Base-by-base conservation (phyloP, 2,888 invertebrate genomes). In the Napeogenes sylphis region DNA sequence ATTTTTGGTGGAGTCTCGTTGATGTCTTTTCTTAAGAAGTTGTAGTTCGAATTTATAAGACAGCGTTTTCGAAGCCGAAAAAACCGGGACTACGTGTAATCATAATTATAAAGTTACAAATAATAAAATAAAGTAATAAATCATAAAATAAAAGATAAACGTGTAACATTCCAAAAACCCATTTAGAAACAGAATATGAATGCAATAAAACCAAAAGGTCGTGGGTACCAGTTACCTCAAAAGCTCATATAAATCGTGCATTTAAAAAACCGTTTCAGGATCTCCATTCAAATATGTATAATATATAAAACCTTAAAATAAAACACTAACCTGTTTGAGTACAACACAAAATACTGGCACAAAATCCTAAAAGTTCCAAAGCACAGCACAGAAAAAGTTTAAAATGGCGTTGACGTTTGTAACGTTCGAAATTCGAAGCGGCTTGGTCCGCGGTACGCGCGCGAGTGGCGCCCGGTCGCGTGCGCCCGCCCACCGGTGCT, bases 381-480 rank as follows among this genome's bases (percentile, higher is more conserved):
- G 73, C 87, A 86, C 87, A 81, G 76, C 88, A 89, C 88, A 81
- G 70, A 62, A 61, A 67, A 70, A 74, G 75, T 75, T 75, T 68
- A 75, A 78, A 78, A 74, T 78, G 79, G 78, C 81, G 84, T 65
- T 79, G 78, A 80, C 77, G 79, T 68, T 74, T 63, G 58, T 62
- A 64, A 67, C 70, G 70, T 80, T 79, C 76, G 73, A 78, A 81
- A 75, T 78, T 80, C 78, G 84, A 79, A 84, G 84, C 86, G 86
- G 82, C 81, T 79, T 75, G 79, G 81, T 80, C 82, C 82, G 82
- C 84, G 82, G 88, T 83, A 82, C 85, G 86, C 89, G 87, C 89
- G 83, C 88, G 89, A 89, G 82, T 90, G 90, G 81, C 85, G 81
- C 73, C 81, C 77, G 77, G 81, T 85, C 83, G 81, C 85, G 82